These are phyloP conservation scores for Aleadryas rufinucha DNA, from an alignment of 2,113 vertebrate genomes.

Conservation along the genomic window DNA sequence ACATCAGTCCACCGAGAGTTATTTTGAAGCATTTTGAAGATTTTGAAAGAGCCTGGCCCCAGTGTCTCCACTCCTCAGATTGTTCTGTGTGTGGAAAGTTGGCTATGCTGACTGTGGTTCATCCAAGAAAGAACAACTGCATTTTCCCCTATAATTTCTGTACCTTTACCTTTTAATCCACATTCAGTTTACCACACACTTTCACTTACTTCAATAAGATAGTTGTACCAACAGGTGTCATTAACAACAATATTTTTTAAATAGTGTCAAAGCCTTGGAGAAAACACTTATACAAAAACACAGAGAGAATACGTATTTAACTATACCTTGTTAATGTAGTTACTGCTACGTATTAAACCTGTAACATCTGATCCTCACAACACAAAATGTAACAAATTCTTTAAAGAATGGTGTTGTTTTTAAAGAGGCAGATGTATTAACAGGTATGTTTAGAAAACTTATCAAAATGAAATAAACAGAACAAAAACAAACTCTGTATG, in stretches of 20 bases:
- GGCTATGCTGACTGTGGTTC: fast-evolving
- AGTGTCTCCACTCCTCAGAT: not conserved
- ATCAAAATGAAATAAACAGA: not conserved
- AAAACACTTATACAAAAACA: not conserved
- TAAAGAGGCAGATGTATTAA: not conserved
- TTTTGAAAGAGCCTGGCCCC: not conserved
- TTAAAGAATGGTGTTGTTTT: not conserved
- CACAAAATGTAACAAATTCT: not conserved
- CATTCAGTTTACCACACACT: not conserved
- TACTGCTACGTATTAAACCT: not conserved
- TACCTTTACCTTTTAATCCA: not conserved
- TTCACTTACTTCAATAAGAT: not conserved
- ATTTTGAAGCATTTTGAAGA: not conserved
- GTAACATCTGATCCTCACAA: not conserved
- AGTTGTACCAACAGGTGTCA: not conserved
- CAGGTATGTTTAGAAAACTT: not conserved
- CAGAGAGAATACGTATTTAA: not conserved
- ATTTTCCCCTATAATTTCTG: not conserved
- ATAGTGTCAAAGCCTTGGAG: not conserved
- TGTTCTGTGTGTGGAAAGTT: not conserved
- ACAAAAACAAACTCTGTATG: not conserved
- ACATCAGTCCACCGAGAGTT: fast-evolving
- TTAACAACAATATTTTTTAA: not conserved
- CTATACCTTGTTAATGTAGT: not conserved
- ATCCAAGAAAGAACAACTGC: not conserved